Percentiles rank a stretch among this genome's conserved stretches.
These are phyloP conservation scores for Frieseomelitta varia DNA, from an alignment of 1,140 invertebrate genomes.

Conservation along the genomic window DNA sequence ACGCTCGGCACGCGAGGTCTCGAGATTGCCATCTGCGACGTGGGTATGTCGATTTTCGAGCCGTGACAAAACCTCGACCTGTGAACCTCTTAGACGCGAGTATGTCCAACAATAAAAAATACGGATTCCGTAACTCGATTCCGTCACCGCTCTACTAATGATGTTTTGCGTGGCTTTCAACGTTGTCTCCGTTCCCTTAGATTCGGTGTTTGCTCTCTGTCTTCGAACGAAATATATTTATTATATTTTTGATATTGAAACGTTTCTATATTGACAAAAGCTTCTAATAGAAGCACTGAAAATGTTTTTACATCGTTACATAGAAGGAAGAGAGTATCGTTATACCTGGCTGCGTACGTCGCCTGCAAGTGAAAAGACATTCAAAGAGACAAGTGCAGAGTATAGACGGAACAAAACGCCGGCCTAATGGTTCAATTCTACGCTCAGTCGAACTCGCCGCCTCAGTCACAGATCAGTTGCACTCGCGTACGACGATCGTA, in stretches of 20 bases:
- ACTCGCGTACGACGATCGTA: conserved; percentile 59
- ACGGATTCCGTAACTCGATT: not conserved
- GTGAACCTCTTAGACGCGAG: not conserved
- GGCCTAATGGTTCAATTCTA: conserved; percentile 4
- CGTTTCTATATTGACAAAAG: no score
- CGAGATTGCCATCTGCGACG: conserved; percentile 42
- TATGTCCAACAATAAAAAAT: not conserved
- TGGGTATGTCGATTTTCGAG: conserved; percentile 38
- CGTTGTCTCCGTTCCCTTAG: not conserved
- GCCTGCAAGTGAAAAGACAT: no score
- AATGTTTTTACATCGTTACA: no score
- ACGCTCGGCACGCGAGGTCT: conserved; percentile 59
- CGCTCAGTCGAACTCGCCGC: not conserved
- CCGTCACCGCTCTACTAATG: not conserved
- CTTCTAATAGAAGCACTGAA: no score
- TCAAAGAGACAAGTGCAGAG: not conserved
- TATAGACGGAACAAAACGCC: not conserved
- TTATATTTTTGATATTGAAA: no score
- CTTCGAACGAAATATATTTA: not conserved
- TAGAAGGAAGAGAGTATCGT: no score
- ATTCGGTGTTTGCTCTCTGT: not conserved
- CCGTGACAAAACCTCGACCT: conserved; percentile 7
- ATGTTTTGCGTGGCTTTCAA: not conserved
- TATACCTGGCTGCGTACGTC: no score
- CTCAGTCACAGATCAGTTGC: conserved; percentile 59